phyloP scores from a whole-genome alignment of 2,797 vertebrate genomes.

The Bovichtus variegatus region DNA sequence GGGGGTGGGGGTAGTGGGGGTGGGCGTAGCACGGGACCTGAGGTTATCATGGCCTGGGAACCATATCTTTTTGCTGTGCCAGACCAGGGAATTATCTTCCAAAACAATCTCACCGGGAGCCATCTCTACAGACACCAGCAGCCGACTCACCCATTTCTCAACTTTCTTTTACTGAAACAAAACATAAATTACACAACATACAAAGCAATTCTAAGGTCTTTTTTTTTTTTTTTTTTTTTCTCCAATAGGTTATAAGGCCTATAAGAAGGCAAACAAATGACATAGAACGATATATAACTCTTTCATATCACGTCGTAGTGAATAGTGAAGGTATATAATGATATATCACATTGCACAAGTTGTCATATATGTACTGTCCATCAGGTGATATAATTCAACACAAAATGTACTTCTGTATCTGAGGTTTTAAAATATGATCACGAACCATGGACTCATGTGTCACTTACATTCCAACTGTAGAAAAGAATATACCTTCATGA shows the following conservation, averaged over 20 bases:
- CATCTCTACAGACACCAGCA: slow-evolving; percentile 79
- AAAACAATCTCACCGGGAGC: slow-evolving; percentile 73
- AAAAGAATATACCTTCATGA: slow-evolving; percentile 63
- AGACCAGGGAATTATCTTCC: slow-evolving; percentile 67
- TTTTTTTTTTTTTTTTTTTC: slow-evolving; percentile 53
- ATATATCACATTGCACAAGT: slow-evolving; percentile 83
- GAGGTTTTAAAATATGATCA: slow-evolving; percentile 71
- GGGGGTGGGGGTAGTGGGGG: background rate
- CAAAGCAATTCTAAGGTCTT: slow-evolving; percentile 78
- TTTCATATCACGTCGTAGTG: slow-evolving; percentile 77
- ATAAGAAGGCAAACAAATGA: slow-evolving; percentile 82
- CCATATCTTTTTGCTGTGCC: slow-evolving; percentile 73
- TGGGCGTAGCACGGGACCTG: slow-evolving; percentile 76
- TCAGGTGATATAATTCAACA: slow-evolving; percentile 72
- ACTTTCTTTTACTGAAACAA: slow-evolving; percentile 78
- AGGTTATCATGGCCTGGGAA: slow-evolving; percentile 83
- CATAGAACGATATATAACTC: slow-evolving; percentile 80
- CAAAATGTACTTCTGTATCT: slow-evolving; percentile 69
- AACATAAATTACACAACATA: slow-evolving; percentile 82
- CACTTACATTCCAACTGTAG: slow-evolving; percentile 76
- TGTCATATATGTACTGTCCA: slow-evolving; percentile 79
- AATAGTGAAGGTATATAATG: slow-evolving; percentile 79
- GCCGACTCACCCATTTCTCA: slow-evolving; percentile 76
- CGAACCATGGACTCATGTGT: slow-evolving; percentile 64
- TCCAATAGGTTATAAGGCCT: slow-evolving; percentile 78